Conservation (phyloP, 2,797 vertebrate genomes). For the Pristis pectinata region DNA sequence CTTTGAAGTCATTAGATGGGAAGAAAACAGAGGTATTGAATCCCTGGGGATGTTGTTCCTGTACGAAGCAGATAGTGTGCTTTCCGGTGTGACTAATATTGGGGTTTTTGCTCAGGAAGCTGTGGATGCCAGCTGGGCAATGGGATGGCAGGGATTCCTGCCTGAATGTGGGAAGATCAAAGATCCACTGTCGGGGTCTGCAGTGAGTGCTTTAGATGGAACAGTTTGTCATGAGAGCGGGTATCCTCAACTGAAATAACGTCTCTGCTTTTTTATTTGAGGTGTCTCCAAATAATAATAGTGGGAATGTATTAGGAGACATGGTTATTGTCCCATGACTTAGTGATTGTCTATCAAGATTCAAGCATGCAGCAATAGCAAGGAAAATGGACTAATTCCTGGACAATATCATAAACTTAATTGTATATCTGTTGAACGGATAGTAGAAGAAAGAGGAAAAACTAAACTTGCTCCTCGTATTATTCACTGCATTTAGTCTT, state of each 20-base stretch:
- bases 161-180: not conserved
- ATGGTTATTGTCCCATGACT: constrained; percentile 45
- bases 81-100: constrained; percentile 38
- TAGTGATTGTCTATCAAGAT: constrained; percentile 48
- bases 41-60: constrained; percentile 45
- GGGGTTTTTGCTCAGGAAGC: constrained; percentile 42
- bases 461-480: not conserved
- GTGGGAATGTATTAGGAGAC: constrained; percentile 46
- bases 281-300: constrained; percentile 47
- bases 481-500: not conserved
- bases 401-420: not conserved
- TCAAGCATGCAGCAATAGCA: constrained; percentile 40
- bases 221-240: not conserved
- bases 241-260: constrained; percentile 43
- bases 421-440: constrained; percentile 25
- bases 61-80: constrained; percentile 37
- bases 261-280: constrained; percentile 46
- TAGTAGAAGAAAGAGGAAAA: constrained; percentile 21
- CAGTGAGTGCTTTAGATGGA: constrained; percentile 36
- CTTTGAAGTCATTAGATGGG: constrained; percentile 47
- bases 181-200: constrained; percentile 36
- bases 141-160: constrained; percentile 9
- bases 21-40: constrained; percentile 44
- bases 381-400: not conserved
- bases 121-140: constrained; percentile 38